A percentile compares a stretch with the other conserved stretches of the same genome.
These are phyloP conservation scores for Cyaniris semiargus DNA, from an alignment of 2,888 invertebrate genomes.

Conservation along the genomic window DNA sequence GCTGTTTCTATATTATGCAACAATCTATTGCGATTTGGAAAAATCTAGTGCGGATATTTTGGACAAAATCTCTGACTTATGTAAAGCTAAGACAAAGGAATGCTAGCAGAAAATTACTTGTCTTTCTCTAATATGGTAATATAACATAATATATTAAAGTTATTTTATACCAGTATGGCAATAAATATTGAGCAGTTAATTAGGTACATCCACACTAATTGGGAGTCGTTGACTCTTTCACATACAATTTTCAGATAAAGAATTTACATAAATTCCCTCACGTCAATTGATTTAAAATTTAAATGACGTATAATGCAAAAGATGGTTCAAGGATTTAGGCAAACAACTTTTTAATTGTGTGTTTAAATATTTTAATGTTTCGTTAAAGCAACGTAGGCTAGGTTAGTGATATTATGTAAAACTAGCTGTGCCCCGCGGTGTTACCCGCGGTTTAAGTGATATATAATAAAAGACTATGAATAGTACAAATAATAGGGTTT, in stretches of 20 bases:
- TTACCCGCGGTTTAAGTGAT: no score
- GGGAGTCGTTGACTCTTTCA: neutral
- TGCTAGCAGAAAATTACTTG: neutral
- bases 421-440: no score
- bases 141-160: neutral
- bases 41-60: no score
- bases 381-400: neutral
- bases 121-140: neutral
- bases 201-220: neutral
- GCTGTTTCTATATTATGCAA: no score
- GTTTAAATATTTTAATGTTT: neutral
- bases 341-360: neutral
- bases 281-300: neutral
- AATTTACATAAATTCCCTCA: neutral
- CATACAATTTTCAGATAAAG: neutral
- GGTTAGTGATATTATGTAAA: neutral
- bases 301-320: neutral
- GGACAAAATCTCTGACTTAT: no score
- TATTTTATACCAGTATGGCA: neutral
- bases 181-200: neutral
- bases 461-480: no score
- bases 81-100: neutral
- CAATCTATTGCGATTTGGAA: no score
- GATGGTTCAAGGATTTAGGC: neutral
- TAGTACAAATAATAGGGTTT: no score